Base-by-base conservation (phyloP, 2,113 vertebrate species). In the Menura novaehollandiae region DNA sequence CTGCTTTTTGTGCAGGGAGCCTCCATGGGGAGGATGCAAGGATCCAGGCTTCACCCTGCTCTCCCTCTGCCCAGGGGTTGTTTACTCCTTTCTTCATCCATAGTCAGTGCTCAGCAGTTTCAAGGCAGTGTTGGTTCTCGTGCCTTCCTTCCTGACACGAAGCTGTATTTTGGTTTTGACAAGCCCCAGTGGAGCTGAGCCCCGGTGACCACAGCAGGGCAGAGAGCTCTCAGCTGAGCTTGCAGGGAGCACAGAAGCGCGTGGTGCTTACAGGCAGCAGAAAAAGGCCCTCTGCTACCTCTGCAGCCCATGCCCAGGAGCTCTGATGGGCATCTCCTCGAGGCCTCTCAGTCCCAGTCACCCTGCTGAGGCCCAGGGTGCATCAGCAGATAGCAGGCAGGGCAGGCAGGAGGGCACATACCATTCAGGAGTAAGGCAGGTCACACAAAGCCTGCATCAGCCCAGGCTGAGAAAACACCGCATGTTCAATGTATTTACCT, bases 221-320 rank as follows among this genome's bases (percentile, higher is more conserved):
- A 7, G 60, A 51, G 60, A 85, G 56, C 43, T 71, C 32, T 33
- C 22, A 26, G 72, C 41, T 58, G 75, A 66, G 75, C 39, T 91
- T 0, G 0, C 1, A 6, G 58, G 58, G 62, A 4, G 1, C 24
- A 2, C 3, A 1, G 52, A 75, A 85, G 24, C 0, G 0, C 2
- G 4, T 1, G 2, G 33, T 55, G 43, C 53, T 68, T 41, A 35
- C 58, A 66, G 35, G 13, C 12, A 39, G 49, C 44, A 64, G 2
- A 35, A 22, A 4, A 8, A 88, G 33, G 27, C 32, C 18, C 22
- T 93, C 59, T 91, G 32, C 24, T 69, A 44, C 37, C 1, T 41
- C 39, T 41, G 1, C 15, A 91, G 51, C 19, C 32, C 2, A 0
- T 37, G 20, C 24, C 43, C 64, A 46, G 55, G 53, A 84, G n/a